Base-by-base conservation (phyloP, 2,113 vertebrate genomes). In the Microtus pennsylvanicus region DNA sequence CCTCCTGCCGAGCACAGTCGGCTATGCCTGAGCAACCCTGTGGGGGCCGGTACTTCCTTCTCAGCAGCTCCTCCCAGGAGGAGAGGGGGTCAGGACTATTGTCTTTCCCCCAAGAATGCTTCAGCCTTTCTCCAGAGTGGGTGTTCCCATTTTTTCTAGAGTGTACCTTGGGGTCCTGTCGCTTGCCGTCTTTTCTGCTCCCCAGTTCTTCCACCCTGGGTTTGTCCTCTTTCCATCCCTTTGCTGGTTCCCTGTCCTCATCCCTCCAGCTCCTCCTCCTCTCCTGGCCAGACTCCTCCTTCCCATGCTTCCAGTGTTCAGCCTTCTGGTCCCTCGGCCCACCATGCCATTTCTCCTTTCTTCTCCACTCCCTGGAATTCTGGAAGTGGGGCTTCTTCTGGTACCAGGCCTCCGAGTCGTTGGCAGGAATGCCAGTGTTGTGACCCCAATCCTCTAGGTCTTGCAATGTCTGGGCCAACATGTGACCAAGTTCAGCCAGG, bases 1-100 rank as follows among this genome's bases (percentile, higher is more conserved):
- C 99, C 89, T 99, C 99, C 2, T 98, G 98, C 13, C 67, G 98
- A 77, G 99, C 99, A 1, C 99, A 99, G 35, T 98, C 98, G 0
- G 97, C 78, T 47, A 98, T 91, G 0, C 99, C 98, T 0, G 93
- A 55, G 75, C 99, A 99, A 55, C 98, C 98, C 86, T 98, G 98
- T 0, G 98, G 98, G 0, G 98, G 93, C 26, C 97, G 98, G 95
- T 98, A 98, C 81, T 69, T 98, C 93, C 96, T 98, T 70, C 98
- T 97, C 45, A 91, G 96, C 1, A 98, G 95, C 38, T 94, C 96
- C 50, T 94, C 94, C 98, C 94, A 99, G 96, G 98, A 98, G 33
- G 98, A 97, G 0, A 91, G 91, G 17, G 95, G 97, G 38, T 96
- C 96, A 3, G 65, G 94, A 0, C 45, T 9, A 5, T 91, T 96